phyloP scores from a whole-genome alignment of 2,888 invertebrate genomes.

The Nephrocerus scutellatus region DNA sequence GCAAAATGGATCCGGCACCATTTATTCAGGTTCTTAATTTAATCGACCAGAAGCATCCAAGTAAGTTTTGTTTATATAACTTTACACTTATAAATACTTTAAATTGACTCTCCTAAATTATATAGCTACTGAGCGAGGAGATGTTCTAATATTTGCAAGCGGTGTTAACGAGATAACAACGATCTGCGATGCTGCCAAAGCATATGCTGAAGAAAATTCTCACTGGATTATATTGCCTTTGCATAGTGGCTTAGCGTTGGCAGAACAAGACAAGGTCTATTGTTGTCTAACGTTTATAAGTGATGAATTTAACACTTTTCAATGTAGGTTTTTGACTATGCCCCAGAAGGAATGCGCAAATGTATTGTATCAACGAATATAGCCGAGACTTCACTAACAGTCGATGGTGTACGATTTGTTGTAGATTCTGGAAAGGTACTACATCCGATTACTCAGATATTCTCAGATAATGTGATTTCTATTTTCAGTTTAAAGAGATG shows the following conservation, averaged over 20 bases:
- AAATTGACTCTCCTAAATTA: constrained; percentile 20
- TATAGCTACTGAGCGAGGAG: constrained; percentile 75
- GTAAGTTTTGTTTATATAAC: constrained; percentile 31
- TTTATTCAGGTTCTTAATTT: constrained; percentile 87
- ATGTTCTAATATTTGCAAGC: constrained; percentile 89
- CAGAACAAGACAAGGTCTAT: constrained; percentile 88
- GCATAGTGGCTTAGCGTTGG: constrained; percentile 85
- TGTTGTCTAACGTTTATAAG: not conserved
- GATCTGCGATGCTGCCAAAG: constrained; percentile 76
- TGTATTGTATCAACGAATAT: constrained; percentile 98
- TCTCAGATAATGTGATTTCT: too few species aligned
- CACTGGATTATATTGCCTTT: constrained; percentile 87
- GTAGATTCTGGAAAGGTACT: constrained; percentile 89
- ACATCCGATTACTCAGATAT: too few species aligned
- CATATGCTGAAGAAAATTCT: constrained; percentile 68
- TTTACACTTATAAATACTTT: constrained; percentile 6
- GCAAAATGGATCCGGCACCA: constrained; percentile 84
- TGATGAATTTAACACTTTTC: constrained; percentile 24
- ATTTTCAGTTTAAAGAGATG: constrained; percentile 77
- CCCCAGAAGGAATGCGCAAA: constrained; percentile 90
- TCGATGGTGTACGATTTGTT: constrained; percentile 96
- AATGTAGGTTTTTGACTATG: constrained; percentile 88
- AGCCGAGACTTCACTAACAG: constrained; percentile 97
- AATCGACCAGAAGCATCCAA: constrained; percentile 81
- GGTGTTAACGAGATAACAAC: constrained; percentile 89